Base-by-base conservation (phyloP, 2,888 invertebrate species). In the Tenthredo notha region DNA sequence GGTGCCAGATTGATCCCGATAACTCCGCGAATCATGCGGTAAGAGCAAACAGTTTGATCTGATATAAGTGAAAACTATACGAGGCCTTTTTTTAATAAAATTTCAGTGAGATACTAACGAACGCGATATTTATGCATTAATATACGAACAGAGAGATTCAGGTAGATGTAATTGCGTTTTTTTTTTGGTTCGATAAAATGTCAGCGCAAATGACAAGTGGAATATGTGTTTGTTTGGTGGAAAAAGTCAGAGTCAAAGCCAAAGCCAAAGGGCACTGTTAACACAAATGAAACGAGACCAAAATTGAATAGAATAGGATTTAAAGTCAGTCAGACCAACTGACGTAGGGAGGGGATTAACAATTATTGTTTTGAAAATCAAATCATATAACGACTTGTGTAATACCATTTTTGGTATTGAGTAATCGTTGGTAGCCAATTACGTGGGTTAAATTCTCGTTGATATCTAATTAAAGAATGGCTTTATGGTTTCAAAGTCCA, bases 401-500 rank as follows among this genome's bases (percentile, higher is more conserved):
- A 58, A 80, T 80, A 40, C 25, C 9, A 12, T 21, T 18, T 29
- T 29, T 29, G 43, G 18, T 37, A 37, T 78, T 54, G 12, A 33
- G n/a, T 25, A 29, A 65, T 25, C 21, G 4, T 25, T 7, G 15
- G 40, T 25, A 40, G 61, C 80, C 61, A 61, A 80, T 80, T 61
- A 61, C 80, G n/a, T 10, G 61, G 25, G 50, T n/a, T 74, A 40
- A 18, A 80, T 80, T 61, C 80, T 33, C 37, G 80, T 61, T 80
- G 61, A 80, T 61, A 61, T 33, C 80, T 80, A 61, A 80, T 80
- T 80, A 80, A 80, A 61, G 37, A 80, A 80, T 21, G 58, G 61
- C 40, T 80, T 40, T 61, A 40, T 61, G 37, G 80, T 37, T 58
- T 40, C 29, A 1, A 21, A 7, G 43, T 43, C 40, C 25, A 12